These are phyloP conservation scores for Andrena bucephala DNA, from an alignment of 2,888 invertebrate genomes.

Conservation along the genomic window DNA sequence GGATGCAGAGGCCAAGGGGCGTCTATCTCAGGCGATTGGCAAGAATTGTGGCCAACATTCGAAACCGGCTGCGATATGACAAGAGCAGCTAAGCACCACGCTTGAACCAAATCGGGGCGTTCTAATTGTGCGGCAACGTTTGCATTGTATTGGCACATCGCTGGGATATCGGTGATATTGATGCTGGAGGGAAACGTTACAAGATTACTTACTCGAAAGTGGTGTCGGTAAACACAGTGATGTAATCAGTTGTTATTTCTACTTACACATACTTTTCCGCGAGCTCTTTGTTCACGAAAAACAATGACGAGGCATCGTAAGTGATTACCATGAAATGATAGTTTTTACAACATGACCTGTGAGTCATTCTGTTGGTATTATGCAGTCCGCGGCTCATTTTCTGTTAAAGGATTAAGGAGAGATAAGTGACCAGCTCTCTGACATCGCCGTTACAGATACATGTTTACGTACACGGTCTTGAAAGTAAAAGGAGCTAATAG, in stretches of 20 bases:
- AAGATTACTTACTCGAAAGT: slow-evolving; percentile 1
- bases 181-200: slow-evolving; percentile 72
- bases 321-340: slow-evolving; percentile 88
- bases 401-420: slow-evolving; percentile 59
- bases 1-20: slow-evolving; percentile 94
- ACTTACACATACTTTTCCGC: slow-evolving; percentile 93
- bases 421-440: not conserved
- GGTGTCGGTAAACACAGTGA: not conserved
- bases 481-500: slow-evolving; percentile 92
- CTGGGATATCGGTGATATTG: slow-evolving; percentile 82
- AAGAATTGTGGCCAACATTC: slow-evolving; percentile 74
- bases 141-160: slow-evolving; percentile 93
- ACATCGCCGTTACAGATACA: not conserved
- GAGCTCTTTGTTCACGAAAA: slow-evolving; percentile 92
- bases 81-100: slow-evolving; percentile 94
- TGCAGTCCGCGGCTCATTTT: slow-evolving; percentile 78
- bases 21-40: slow-evolving; percentile 84
- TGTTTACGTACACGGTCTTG: slow-evolving; percentile 89
- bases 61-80: slow-evolving; percentile 85
- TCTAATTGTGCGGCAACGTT: slow-evolving; percentile 90
- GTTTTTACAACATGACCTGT: slow-evolving; percentile 79
- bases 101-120: slow-evolving; percentile 93
- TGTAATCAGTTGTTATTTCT: not conserved
- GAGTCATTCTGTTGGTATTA: slow-evolving; percentile 73
- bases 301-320: slow-evolving; percentile 91